These are phyloP conservation scores for Sphenodon punctatus DNA, from an alignment of 2,797 vertebrate species.

Conservation along the genomic window DNA sequence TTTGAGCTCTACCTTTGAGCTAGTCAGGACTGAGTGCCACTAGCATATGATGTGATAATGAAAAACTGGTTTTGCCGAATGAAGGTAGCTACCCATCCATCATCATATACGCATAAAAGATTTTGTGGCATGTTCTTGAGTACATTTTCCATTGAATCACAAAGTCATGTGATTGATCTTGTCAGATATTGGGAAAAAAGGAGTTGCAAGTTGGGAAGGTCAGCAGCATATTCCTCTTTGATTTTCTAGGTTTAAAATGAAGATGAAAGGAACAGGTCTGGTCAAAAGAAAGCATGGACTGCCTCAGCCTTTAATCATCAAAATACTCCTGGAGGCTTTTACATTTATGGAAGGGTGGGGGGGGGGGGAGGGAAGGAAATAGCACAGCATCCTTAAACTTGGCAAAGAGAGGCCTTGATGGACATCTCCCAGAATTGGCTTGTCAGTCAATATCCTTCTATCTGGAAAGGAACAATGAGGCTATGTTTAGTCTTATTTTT, in stretches of 20 bases:
- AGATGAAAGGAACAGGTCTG: background rate
- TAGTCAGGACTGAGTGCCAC: too few species aligned
- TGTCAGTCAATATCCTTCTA: background rate
- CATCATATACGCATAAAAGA: background rate
- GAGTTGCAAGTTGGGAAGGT: background rate
- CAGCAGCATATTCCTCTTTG: background rate
- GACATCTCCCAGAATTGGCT: background rate
- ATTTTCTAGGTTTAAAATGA: slow-evolving; percentile 8
- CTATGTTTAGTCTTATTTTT: background rate
- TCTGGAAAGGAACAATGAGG: background rate
- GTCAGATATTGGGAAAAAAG: background rate
- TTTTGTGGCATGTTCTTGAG: background rate
- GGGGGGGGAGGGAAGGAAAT: background rate
- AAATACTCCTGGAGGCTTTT: slow-evolving; percentile 3
- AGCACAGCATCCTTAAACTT: background rate
- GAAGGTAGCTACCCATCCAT: background rate
- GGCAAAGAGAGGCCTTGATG: background rate
- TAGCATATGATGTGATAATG: too few species aligned
- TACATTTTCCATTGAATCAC: background rate
- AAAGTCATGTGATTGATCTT: background rate
- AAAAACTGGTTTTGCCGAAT: background rate
- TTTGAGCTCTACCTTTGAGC: too few species aligned
- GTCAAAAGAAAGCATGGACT: background rate
- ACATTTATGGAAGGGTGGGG: background rate
- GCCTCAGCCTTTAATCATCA: background rate